Percentiles rank a stretch among this genome's conserved stretches.
Evolutionary conservation across 2,888 invertebrate species (phyloP).

Genomic region (Ormia ochracea): DNA sequence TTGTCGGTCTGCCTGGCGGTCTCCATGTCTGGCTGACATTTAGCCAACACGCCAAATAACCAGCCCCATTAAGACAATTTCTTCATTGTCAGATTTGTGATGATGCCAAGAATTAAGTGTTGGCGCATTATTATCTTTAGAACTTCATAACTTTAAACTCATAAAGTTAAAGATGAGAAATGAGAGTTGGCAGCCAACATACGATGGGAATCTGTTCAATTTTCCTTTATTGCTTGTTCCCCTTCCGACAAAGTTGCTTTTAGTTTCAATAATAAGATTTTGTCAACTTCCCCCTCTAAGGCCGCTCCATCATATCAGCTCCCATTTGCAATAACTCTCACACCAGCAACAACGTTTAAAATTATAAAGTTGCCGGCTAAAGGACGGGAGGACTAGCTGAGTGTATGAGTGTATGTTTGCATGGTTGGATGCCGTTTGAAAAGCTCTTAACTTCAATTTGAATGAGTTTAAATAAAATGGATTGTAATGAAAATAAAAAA

Average conservation of each 20-base stretch:
- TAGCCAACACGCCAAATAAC: background rate
- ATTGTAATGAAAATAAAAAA: conserved; percentile 5
- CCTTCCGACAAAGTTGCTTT: conserved; percentile 12
- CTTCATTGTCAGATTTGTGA: conserved; percentile 67
- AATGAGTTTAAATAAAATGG: conserved; percentile 57
- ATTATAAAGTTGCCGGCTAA: conserved; percentile 37
- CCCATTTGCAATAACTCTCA: background rate
- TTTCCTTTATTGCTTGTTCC: conserved; percentile 34
- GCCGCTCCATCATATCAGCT: too few species aligned
- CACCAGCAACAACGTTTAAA: conserved; percentile 32
- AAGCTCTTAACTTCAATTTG: conserved; percentile 61
- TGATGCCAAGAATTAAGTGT: conserved; percentile 75
- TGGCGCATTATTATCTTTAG: conserved; percentile 75
- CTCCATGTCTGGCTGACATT: background rate
- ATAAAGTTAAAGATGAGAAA: conserved; percentile 61
- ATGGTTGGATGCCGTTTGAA: conserved; percentile 40
- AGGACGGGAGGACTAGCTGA: too few species aligned
- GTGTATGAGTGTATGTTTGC: background rate
- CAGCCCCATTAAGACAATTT: conserved; percentile 57
- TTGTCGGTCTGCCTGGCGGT: background rate
- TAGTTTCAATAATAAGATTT: conserved; percentile 49
- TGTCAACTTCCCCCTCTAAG: conserved; percentile 5
- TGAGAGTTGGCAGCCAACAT: conserved; percentile 62
- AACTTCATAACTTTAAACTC: conserved; percentile 72
- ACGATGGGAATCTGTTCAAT: conserved; percentile 49